Evolutionary conservation across 2,797 vertebrate species (phyloP).

Genomic region (Aldrovandia affinis): DNA sequence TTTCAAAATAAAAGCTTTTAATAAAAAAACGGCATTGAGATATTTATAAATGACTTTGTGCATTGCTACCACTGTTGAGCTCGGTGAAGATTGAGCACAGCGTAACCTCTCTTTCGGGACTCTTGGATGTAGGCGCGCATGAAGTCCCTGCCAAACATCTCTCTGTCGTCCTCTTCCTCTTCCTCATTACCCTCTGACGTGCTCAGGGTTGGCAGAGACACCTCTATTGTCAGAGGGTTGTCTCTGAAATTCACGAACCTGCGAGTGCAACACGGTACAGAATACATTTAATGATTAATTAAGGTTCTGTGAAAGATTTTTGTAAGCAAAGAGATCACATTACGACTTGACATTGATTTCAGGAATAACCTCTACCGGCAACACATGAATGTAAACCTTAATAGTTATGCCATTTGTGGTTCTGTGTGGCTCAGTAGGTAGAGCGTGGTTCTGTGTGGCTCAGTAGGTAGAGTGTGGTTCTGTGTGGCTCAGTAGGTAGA

Average conservation of each 20-base stretch:
- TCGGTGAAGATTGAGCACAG: slow-evolving; percentile 60
- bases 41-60: background rate
- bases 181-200: slow-evolving; percentile 60
- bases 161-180: slow-evolving; percentile 80
- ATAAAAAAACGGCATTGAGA: background rate
- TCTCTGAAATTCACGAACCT: slow-evolving; percentile 98
- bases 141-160: slow-evolving; percentile 90
- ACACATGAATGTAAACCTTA: background rate
- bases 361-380: background rate
- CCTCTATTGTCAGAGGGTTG: slow-evolving; percentile 84
- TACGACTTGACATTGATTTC: background rate
- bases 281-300: background rate
- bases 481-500: too few species aligned
- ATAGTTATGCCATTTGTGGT: background rate
- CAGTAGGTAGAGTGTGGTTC: too few species aligned
- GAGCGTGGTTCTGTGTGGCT: too few species aligned
- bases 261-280: slow-evolving; percentile 27
- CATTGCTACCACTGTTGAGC: slow-evolving; percentile 43
- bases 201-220: slow-evolving; percentile 67
- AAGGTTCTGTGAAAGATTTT: background rate
- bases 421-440: too few species aligned
- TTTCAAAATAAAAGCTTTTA: slow-evolving; percentile 27
- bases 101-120: slow-evolving; percentile 68
- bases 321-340: background rate
- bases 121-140: slow-evolving; percentile 89